phyloP scores from a whole-genome alignment of 1,140 invertebrate genomes.

The Saxidomus purpurata region DNA sequence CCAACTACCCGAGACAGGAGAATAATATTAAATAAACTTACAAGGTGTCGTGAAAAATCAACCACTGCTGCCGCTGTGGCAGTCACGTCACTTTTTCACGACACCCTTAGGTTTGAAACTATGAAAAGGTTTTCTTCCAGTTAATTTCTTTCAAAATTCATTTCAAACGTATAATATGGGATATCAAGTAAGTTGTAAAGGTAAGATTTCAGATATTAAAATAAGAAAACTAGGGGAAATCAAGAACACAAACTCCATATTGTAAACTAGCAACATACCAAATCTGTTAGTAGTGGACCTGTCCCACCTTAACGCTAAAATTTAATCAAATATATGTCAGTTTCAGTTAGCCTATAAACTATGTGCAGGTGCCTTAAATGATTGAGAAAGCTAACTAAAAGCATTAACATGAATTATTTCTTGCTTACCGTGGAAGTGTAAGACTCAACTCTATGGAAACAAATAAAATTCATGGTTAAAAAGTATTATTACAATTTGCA shows the following conservation, averaged over 20 bases:
- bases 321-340: constrained; percentile 34
- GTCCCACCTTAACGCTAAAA: constrained; percentile 63
- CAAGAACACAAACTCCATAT: neutral
- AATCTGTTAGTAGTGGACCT: constrained; percentile 61
- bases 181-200: too few species aligned
- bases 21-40: too few species aligned
- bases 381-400: neutral
- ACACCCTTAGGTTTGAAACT: too few species aligned
- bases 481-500: neutral
- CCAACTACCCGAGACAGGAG: too few species aligned
- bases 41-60: too few species aligned
- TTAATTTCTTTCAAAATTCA: too few species aligned
- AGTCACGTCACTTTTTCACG: too few species aligned
- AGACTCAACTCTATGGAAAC: constrained; percentile 1
- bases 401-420: neutral
- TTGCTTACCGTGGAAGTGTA: constrained; percentile 19
- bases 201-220: neutral
- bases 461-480: neutral
- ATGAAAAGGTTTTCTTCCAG: too few species aligned
- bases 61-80: too few species aligned
- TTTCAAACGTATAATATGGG: too few species aligned
- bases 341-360: neutral
- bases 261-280: constrained; percentile 38
- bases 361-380: neutral
- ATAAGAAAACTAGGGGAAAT: neutral